Evolutionary conservation across 2,888 invertebrate species (phyloP), one percentile per base, ranked within the genome.

Genomic region (Osmoderma eremita): DNA sequence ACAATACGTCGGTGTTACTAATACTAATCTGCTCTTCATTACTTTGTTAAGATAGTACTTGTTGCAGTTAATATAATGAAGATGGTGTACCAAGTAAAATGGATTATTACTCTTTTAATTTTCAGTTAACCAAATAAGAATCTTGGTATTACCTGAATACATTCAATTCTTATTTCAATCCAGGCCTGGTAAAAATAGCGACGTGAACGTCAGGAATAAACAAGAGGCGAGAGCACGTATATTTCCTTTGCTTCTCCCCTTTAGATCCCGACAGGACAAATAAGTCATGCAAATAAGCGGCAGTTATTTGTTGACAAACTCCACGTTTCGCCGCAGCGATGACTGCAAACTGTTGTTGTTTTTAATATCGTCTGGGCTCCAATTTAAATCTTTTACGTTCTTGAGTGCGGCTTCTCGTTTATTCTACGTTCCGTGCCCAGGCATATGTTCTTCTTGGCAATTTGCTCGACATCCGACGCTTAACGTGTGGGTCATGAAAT

Each of bases 221-320:
- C 58, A 61, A 61, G 45, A 22, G 58, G 30, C 58, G 4, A 30
- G 30, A 61, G 36, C 45, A 61, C 45, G 58, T 61, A 48, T 20
- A 45, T 45, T 61, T 61, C 36, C 58, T 56, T 56, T 42, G 4
- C 42, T 56, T n/a, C 38, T 30, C 42, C 56, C 42, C 42, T 61
- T 45, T 61, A 30, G 48, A 17, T 30, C 24, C 45, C 48, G 18
- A 45, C 45, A 61, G 58, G 58, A 45, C 48, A 67, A 67, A 67
- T 62, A 67, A 67, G 67, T 62, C 62, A 63, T 67, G 67, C 63
- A 63, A 67, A 67, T 54, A 54, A 63, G 63, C 62, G 61, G 67
- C 62, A 51, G 64, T 53, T 63, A 53, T 67, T 63, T 49, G 54
- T 67, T 67, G 58, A 58, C 49, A 56, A 65, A 65, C 41, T 61